phyloP scores from a whole-genome alignment of 2,113 vertebrate genomes.

The Hipposideros armiger region DNA sequence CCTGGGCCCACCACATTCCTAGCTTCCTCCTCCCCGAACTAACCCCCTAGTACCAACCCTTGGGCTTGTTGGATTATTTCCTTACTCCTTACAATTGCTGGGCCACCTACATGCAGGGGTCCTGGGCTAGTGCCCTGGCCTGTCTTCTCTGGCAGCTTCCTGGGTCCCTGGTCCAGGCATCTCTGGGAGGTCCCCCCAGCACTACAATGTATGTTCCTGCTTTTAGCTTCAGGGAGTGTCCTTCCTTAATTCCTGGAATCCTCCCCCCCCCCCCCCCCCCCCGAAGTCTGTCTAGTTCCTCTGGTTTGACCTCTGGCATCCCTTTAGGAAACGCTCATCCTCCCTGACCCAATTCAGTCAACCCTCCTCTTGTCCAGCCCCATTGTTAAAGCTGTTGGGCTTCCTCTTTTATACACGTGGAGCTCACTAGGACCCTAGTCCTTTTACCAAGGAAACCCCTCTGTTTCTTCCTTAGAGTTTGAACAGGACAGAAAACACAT shows the following conservation, averaged over 20 bases:
- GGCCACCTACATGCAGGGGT: not conserved
- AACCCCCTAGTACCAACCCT: too few relatives aligned
- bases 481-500: not conserved
- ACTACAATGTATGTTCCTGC: not conserved
- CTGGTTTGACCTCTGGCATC: too few relatives aligned
- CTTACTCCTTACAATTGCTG: not conserved
- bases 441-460: not conserved
- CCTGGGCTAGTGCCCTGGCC: not conserved
- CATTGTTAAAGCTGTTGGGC: not conserved
- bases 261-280: too few relatives aligned
- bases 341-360: not conserved
- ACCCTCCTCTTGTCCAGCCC: not conserved
- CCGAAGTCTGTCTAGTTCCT: not conserved
- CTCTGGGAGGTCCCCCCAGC: not conserved
- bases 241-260: not conserved
- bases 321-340: not conserved
- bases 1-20: not conserved
- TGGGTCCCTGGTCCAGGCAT: not conserved
- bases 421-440: not conserved
- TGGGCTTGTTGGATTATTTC: conserved; percentile 66
- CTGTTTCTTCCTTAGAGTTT: not conserved
- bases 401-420: not conserved
- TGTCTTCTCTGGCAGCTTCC: not conserved
- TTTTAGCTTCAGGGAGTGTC: not conserved
- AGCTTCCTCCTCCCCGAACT: rapidly evolving